Evolutionary conservation across 2,113 vertebrate genomes (phyloP), one percentile per base, ranked within the genome.

Genomic region (Romanogobio albipinnatus): DNA sequence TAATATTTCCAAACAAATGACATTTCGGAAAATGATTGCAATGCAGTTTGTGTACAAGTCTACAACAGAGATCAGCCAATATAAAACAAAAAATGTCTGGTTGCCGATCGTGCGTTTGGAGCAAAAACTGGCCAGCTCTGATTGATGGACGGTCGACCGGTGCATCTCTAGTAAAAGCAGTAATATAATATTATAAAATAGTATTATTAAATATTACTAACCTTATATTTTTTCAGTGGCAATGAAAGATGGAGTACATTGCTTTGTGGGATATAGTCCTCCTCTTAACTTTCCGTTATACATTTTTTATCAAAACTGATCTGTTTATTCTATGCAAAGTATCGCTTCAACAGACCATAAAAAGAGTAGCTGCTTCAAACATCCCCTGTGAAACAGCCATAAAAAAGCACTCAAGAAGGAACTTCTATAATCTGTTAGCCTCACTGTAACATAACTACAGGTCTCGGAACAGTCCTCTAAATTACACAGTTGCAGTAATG

Each of bases 401-500:
- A 76, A 76, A 75, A 64, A 76, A 76, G 47, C 47, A 33, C 45
- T 33, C 45, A 76, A 5, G 45, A 47, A 53, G 13, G 14, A 26
- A 17, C n/a, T 51, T 24, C 51, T 29, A 56, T 43, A 64, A 68
- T 24, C 45, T 11, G 22, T 58, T 56, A 24, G n/a, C 26, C 59
- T 45, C 29, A 22, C 10, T 53, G 47, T 26, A 58, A 45, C 56
- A 29, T 61, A 84, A 79, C 51, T 59, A 71, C 33, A 73, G 24
- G 76, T 22, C 66, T 71, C 68, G 36, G 76, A 68, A 45, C 17
- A 73, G 39, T 39, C 33, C 51, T 59, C 64, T 4, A 79, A 78
- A 79, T 85, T 85, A 85, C n/a, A 85, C 14, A 71, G 24, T 36
- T 26, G 76, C 56, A 59, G 33, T 77, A 22, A 22, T 53, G 45